Evolutionary conservation across 1,140 invertebrate genomes (phyloP).

Genomic region (Sipha flava): DNA sequence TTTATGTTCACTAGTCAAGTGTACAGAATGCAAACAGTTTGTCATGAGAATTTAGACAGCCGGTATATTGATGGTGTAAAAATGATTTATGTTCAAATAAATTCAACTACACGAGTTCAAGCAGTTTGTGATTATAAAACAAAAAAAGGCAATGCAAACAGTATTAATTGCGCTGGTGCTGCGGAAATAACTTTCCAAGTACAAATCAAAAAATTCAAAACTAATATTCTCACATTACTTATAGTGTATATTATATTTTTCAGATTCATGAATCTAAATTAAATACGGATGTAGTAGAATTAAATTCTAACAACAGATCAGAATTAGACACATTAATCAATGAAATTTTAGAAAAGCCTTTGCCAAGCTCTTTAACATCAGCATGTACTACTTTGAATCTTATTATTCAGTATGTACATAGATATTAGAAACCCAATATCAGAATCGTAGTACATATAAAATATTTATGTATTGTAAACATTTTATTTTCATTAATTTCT

Average conservation of each 20-base stretch:
- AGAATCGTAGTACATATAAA: too few species aligned
- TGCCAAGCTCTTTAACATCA: background rate
- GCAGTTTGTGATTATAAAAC: constrained; percentile 18
- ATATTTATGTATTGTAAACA: background rate
- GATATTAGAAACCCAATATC: background rate
- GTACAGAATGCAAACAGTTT: background rate
- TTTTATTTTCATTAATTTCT: background rate
- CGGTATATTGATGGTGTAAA: constrained; percentile 17
- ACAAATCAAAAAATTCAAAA: background rate
- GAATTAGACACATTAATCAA: background rate
- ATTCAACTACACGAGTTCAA: constrained; percentile 3
- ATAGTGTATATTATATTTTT: background rate
- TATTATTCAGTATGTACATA: background rate
- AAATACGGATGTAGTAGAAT: constrained; percentile 6
- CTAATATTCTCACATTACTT: background rate
- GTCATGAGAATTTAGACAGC: background rate
- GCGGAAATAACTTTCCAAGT: constrained; percentile 23
- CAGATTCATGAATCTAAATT: constrained; percentile 20
- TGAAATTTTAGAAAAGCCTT: background rate
- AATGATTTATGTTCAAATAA: constrained; percentile 1
- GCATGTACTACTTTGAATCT: background rate
- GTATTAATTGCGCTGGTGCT: constrained; percentile 9
- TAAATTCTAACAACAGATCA: constrained; percentile 12
- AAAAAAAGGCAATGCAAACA: background rate
- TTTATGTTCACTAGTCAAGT: background rate